Percentiles rank a stretch among this genome's conserved stretches.
Evolutionary conservation across 2,797 vertebrate species (phyloP).

Genomic region (Crenuchus spilurus): DNA sequence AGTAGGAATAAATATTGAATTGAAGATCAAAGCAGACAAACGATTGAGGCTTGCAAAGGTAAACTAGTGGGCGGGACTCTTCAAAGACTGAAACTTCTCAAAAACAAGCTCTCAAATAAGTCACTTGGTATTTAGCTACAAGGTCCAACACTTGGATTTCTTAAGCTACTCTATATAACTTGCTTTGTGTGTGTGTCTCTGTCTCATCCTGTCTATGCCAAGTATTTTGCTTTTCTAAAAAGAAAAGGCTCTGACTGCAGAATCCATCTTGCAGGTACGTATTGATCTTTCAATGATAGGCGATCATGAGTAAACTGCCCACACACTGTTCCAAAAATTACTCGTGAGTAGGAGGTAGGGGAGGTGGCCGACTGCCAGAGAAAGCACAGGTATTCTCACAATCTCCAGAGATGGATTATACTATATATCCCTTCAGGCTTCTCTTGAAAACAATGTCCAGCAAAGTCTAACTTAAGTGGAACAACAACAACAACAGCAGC

Average conservation of each 20-base stretch:
- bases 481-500: neutral
- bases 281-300: conserved; percentile 42
- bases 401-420: conserved; percentile 5
- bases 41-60: neutral
- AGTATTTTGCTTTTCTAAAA: conserved; percentile 13
- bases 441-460: neutral
- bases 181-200: neutral
- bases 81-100: neutral
- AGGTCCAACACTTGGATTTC: conserved; percentile 4
- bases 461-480: neutral
- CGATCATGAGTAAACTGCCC: conserved; percentile 30
- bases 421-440: neutral
- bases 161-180: neutral
- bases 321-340: conserved; percentile 40
- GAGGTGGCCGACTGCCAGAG: conserved; percentile 20
- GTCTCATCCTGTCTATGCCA: neutral
- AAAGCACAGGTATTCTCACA: conserved; percentile 13
- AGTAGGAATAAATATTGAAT: neutral
- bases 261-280: conserved; percentile 31
- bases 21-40: neutral
- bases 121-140: conserved; percentile 1
- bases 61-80: neutral
- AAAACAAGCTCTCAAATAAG: neutral
- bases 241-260: neutral
- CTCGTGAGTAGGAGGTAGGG: conserved; percentile 20